Conservation (phyloP, 2,797 vertebrate species). For the Pelodytes ibericus region DNA sequence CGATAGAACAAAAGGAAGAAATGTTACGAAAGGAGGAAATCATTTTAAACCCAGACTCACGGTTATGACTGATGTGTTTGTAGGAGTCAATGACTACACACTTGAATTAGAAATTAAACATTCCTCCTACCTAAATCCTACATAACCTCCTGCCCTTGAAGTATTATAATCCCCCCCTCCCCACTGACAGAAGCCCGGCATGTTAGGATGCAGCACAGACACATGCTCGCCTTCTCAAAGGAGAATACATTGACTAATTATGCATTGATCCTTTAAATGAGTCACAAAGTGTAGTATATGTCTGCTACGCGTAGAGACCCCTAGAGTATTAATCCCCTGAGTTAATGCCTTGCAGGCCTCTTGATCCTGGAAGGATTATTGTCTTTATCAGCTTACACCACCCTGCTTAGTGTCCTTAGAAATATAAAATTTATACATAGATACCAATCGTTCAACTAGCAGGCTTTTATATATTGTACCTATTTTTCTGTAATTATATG, state of each 20-base stretch:
- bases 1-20: too few relatives aligned
- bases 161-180: neutral
- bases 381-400: neutral
- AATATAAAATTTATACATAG: neutral
- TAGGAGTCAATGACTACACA: neutral
- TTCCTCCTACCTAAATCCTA: neutral
- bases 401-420: neutral
- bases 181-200: constrained; percentile 31
- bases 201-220: neutral
- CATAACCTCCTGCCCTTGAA: neutral
- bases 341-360: constrained; percentile 1
- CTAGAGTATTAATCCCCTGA: neutral
- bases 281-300: neutral
- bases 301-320: neutral
- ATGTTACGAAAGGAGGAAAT: neutral
- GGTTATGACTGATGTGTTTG: neutral
- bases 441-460: neutral
- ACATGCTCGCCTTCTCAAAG: constrained; percentile 5
- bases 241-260: neutral
- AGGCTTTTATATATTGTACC: neutral
- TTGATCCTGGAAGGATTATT: neutral
- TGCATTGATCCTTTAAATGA: neutral
- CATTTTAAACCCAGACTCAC: neutral
- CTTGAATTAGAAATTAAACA: neutral
- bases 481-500: neutral